These are phyloP conservation scores for Danio albolineatus DNA, from an alignment of 2,797 vertebrate genomes.

Conservation along the genomic window DNA sequence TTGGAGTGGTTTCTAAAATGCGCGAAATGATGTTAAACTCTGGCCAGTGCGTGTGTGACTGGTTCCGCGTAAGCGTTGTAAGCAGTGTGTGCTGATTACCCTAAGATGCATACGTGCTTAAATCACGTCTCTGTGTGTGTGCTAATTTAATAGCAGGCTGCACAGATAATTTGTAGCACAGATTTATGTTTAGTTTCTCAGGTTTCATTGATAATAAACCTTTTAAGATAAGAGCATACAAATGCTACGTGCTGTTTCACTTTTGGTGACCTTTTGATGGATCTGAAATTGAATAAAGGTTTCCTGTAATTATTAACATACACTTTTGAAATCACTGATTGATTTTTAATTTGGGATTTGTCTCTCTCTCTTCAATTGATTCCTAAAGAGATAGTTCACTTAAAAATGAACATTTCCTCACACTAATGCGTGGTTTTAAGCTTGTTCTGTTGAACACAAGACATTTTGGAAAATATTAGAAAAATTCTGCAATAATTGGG, in stretches of 20 bases:
- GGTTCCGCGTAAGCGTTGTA: background rate
- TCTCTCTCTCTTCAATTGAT: no score
- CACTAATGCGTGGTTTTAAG: no score
- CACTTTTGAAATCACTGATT: no score
- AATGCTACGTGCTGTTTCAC: background rate
- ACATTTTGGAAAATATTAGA: no score
- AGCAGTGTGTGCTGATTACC: background rate
- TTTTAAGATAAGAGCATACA: background rate
- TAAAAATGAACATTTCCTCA: no score
- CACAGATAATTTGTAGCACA: background rate
- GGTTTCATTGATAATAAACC: background rate
- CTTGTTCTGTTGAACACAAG: no score
- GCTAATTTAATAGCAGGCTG: no score
- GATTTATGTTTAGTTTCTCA: background rate
- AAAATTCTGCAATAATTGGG: no score
- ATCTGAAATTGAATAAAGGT: background rate
- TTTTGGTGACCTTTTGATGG: background rate
- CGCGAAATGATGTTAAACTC: background rate
- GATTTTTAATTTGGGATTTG: no score
- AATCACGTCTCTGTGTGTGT: background rate
- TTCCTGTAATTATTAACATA: no score
- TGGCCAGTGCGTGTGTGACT: background rate
- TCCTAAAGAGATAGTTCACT: no score
- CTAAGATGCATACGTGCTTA: background rate
- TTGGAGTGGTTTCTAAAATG: background rate